phyloP scores from a whole-genome alignment of 1,140 invertebrate genomes.

The Zaprionus ornatus region DNA sequence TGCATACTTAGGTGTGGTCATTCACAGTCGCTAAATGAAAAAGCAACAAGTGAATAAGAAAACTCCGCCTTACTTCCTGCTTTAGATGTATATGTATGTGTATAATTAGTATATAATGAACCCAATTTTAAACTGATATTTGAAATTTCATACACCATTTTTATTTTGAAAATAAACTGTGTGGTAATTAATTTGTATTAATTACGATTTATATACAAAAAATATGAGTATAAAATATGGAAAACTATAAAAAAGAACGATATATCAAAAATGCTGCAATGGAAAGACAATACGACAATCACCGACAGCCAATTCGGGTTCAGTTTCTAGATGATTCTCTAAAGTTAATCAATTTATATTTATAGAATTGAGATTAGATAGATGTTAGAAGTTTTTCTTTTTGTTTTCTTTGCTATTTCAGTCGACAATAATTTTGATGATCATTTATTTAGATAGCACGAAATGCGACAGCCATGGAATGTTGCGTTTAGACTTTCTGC shows the following conservation, averaged over 20 bases:
- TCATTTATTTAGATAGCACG: slow-evolving; percentile 12
- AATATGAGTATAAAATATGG: slow-evolving; percentile 13
- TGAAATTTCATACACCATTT: not conserved
- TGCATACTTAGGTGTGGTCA: too few species aligned
- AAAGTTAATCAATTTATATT: slow-evolving; percentile 4
- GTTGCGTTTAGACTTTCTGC: slow-evolving; percentile 47
- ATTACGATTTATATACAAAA: slow-evolving; percentile 33
- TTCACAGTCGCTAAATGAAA: too few species aligned
- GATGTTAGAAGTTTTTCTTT: not conserved
- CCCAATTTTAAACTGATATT: not conserved
- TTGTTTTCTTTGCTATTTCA: slow-evolving; percentile 42
- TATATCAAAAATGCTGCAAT: slow-evolving; percentile 20
- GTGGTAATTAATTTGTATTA: slow-evolving; percentile 7
- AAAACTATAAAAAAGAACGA: slow-evolving; percentile 21
- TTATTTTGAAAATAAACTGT: not conserved
- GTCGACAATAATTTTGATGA: slow-evolving; percentile 46
- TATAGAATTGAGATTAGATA: slow-evolving; percentile 22
- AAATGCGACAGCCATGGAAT: slow-evolving; percentile 55
- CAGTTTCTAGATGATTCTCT: not conserved
- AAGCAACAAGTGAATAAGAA: too few species aligned
- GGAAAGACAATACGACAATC: slow-evolving; percentile 16
- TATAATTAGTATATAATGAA: not conserved
- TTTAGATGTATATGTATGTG: not conserved
- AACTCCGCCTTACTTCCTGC: too few species aligned
- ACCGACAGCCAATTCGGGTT: slow-evolving; percentile 23